Evolutionary conservation across 2,113 vertebrate species (phyloP), one percentile per base, ranked within the genome.

Genomic region (Atlantisia rogersi): DNA sequence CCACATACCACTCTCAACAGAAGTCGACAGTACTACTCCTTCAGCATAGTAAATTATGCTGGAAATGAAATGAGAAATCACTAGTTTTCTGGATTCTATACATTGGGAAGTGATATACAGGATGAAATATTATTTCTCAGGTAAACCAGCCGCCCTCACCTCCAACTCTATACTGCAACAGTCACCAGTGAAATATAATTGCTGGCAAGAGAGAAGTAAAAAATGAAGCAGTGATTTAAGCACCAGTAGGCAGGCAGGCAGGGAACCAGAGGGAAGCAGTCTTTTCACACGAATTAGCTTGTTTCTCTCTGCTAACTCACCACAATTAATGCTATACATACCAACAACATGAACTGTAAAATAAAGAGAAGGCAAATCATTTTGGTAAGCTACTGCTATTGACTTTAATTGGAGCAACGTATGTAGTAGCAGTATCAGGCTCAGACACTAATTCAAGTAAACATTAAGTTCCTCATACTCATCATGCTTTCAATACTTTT

Each of bases 41-140:
- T 78, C 56, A 96, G 68, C 73, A 91, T 13, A 85, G 67, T 91
- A 93, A 95, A 92, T 94, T 82, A 94, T 74, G 65, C 79, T 70
- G 87, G 71, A 97, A 96, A 95, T 85, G 32, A 96, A 98, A 97
- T 75, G 87, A 97, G 90, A 95, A 97, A 97, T 92, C 92, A 84
- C 65, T 82, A n/a, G 35, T 90, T 94, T 96, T 95, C 90, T 62
- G 87, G 82, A 94, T 97, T 97, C 93, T 82, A 76, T 97, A 94
- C 91, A 89, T 91, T 97, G 76, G 94, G 91, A 96, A 95, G 62
- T 94, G 95, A 97, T 96, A 95, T 55, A 83, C 6, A 79, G 88
- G 46, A 92, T 76, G 65, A 89, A 71, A 86, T 62, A 95, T 59
- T 93, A 76, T 74, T 97, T 96, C 93, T 84, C 71, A 92, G 60